Conservation (phyloP, 2,797 vertebrate species). For the Peromyscus eremicus region DNA sequence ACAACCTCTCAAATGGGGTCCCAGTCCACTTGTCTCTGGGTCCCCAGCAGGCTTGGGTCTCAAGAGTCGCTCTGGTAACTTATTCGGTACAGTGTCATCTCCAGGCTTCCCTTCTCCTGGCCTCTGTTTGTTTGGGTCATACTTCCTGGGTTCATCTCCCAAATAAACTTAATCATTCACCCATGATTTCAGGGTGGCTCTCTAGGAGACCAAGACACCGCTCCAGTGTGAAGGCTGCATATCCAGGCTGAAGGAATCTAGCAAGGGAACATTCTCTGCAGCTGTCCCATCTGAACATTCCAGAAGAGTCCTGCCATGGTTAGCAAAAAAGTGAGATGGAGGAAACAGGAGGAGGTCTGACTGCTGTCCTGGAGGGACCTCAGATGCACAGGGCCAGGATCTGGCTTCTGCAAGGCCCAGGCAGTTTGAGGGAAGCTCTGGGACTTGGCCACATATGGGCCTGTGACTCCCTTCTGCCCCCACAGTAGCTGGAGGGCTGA, state of each 20-base stretch:
- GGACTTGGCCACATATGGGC: too few relatives aligned
- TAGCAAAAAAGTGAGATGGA: fast-evolving
- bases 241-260: background rate
- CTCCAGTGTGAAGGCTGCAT: fast-evolving
- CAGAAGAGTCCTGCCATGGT: fast-evolving
- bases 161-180: background rate
- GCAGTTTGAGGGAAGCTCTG: background rate
- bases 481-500: background rate
- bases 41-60: background rate
- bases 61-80: background rate
- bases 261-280: background rate
- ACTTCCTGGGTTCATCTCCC: background rate
- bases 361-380: background rate
- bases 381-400: fast-evolving
- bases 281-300: background rate
- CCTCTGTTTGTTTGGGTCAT: background rate
- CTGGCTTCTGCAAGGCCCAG: background rate
- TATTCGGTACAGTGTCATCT: fast-evolving
- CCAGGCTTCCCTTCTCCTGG: too few relatives aligned
- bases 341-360: fast-evolving
- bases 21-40: background rate
- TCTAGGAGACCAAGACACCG: background rate
- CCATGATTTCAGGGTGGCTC: background rate
- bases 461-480: background rate
- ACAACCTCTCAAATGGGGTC: fast-evolving